These are phyloP conservation scores for Drosophila lutescens DNA, from an alignment of 2,888 invertebrate genomes.

Conservation along the genomic window DNA sequence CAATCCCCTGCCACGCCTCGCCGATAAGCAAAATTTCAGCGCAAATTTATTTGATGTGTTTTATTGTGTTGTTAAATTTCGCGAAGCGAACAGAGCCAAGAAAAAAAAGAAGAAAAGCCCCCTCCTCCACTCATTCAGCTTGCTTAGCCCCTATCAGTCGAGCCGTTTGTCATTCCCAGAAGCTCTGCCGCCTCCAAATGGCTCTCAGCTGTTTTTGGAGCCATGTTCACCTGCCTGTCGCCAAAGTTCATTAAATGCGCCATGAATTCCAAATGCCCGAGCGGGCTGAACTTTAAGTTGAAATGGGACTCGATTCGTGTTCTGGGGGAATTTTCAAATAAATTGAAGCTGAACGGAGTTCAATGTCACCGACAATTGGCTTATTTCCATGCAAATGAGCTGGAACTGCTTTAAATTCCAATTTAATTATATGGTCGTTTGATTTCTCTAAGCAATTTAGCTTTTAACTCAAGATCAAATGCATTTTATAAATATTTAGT, in stretches of 20 bases:
- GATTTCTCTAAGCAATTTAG: not conserved
- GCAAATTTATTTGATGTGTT: constrained; percentile 77
- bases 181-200: constrained; percentile 28
- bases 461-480: not conserved
- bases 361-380: constrained; percentile 14
- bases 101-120: constrained; percentile 6
- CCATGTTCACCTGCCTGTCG: constrained; percentile 41
- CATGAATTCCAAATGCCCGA: constrained; percentile 39
- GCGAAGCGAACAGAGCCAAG: constrained; percentile 59
- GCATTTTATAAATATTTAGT: no score
- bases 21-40: constrained; percentile 74
- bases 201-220: constrained; percentile 31
- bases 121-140: constrained; percentile 33
- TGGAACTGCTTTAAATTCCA: not conserved
- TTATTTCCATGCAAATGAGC: constrained; percentile 4
- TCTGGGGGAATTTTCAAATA: not conserved
- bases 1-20: constrained; percentile 54
- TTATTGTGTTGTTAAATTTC: constrained; percentile 78
- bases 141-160: constrained; percentile 65
- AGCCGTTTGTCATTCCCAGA: constrained; percentile 68
- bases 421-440: not conserved
- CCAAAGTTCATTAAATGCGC: constrained; percentile 65
- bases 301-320: constrained; percentile 31
- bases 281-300: constrained; percentile 35
- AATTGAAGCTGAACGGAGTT: constrained; percentile 17